Conservation (phyloP, 2,888 invertebrate species). For the Drosophila pegasa region DNA sequence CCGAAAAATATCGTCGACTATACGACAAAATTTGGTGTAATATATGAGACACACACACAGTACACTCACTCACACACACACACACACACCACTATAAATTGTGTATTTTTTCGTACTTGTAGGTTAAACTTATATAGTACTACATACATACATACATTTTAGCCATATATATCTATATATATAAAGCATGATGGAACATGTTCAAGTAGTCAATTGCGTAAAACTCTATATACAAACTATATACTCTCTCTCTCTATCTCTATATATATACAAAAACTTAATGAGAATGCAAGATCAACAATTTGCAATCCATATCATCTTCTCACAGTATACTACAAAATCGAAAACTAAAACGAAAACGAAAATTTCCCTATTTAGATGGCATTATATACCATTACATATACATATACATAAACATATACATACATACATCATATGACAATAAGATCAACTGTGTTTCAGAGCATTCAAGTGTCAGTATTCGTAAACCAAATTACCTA, state of each 20-base stretch:
- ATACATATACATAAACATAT: constrained; percentile 57
- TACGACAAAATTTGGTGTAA: constrained; percentile 46
- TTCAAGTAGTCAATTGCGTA: constrained; percentile 74
- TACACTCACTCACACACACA: constrained; percentile 17
- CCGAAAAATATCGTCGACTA: constrained; percentile 18
- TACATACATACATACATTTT: constrained; percentile 39
- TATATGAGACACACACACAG: constrained; percentile 35
- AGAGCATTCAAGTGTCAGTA: constrained; percentile 80
- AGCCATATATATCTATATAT: constrained; percentile 41
- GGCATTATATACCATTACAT: constrained; percentile 35
- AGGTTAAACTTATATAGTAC: constrained; percentile 52
- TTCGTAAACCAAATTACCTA: constrained; percentile 79
- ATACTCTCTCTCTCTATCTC: constrained; percentile 14
- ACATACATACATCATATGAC: constrained; percentile 78
- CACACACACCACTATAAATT: constrained; percentile 26
- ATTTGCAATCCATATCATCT: constrained; percentile 57
- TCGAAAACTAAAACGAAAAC: neutral
- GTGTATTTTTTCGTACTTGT: constrained; percentile 54
- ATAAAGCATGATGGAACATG: constrained; percentile 73
- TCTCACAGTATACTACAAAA: constrained; percentile 38
- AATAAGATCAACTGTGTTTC: constrained; percentile 83
- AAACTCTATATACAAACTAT: constrained; percentile 38
- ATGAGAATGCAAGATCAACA: constrained; percentile 50
- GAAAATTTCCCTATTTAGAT: constrained; percentile 31
- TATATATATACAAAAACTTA: constrained; percentile 26